Evolutionary conservation across 2,797 vertebrate genomes (phyloP), one percentile per base, ranked within the genome.

Genomic region (Chaetophractus vellerosus): DNA sequence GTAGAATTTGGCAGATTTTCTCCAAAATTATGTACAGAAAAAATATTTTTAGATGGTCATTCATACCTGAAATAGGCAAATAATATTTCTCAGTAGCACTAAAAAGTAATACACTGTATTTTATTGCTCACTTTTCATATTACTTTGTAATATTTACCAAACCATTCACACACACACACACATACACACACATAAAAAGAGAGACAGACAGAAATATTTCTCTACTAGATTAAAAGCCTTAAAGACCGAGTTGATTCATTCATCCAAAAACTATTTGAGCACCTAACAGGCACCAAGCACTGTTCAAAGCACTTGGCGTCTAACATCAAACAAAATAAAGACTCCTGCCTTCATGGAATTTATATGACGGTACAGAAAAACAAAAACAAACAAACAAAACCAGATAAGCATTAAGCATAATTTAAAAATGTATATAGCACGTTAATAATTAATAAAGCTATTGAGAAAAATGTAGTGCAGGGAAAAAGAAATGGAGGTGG

Each of bases 81-180:
- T 82, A 38, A 26, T 89, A 88, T 24, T 92, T 88, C 71, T 89
- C 36, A 72, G 52, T 2, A 96, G 28, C 45, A 95, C 41, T 85
- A 92, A 84, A 94, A 94, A 87, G 8, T 52, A 92, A 96, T 61
- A 84, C 71, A 83, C 1, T 64, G 16, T 26, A 88, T 76, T 80
- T 95, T 78, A 82, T n/a, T 94, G 26, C 38, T 91, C 52, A 52
- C 82, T 94, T 90, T 69, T 84, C 55, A 38, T 69, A 81, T 80
- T 74, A 75, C 21, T 92, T 93, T 74, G 5, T 36, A 87, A 87
- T 69, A 68, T 52, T 28, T 81, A 90, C 69, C 41, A 90, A 88
- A 89, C 59, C 38, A 68, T 61, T 83, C 33, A 8, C 48, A 75
- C 26, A 63, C 16, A 66, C 23, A 89, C 24, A 36, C 19, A 50